A percentile compares a stretch with the other conserved stretches of the same genome.
phyloP scores from a whole-genome alignment of 2,888 invertebrate species.

The Entomobrya proxima region DNA sequence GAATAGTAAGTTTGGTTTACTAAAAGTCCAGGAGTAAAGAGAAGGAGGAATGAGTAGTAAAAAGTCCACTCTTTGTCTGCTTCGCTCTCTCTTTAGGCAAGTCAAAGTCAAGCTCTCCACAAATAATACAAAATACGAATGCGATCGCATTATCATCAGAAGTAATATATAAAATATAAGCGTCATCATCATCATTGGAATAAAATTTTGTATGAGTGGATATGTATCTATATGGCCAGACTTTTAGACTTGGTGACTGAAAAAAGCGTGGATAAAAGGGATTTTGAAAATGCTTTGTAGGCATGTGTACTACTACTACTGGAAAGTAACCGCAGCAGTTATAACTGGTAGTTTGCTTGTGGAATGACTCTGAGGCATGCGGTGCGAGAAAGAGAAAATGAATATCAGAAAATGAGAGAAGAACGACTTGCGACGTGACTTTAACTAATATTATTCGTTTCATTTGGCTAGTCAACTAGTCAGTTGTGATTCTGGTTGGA shows the following conservation, averaged over 20 bases:
- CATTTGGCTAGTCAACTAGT: constrained; percentile 34
- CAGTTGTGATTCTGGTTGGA: too few species aligned
- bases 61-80: constrained; percentile 3
- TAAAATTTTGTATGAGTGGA: background rate
- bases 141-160: background rate
- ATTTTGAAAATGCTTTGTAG: too few species aligned
- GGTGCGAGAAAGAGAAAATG: background rate
- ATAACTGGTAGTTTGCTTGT: background rate
- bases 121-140: background rate
- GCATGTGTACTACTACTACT: background rate
- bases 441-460: constrained; percentile 72
- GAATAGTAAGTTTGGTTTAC: too few species aligned
- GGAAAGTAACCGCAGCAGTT: background rate
- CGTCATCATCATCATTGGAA: background rate
- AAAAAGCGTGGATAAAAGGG: background rate
- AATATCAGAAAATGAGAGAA: background rate
- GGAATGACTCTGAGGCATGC: background rate
- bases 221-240: background rate
- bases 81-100: too few species aligned
- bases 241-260: background rate
- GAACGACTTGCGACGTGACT: constrained; percentile 73
- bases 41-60: background rate
- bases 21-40: background rate
- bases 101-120: background rate
- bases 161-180: too few species aligned